Conservation (phyloP, 2,797 vertebrate genomes). For the Morelia viridis region DNA sequence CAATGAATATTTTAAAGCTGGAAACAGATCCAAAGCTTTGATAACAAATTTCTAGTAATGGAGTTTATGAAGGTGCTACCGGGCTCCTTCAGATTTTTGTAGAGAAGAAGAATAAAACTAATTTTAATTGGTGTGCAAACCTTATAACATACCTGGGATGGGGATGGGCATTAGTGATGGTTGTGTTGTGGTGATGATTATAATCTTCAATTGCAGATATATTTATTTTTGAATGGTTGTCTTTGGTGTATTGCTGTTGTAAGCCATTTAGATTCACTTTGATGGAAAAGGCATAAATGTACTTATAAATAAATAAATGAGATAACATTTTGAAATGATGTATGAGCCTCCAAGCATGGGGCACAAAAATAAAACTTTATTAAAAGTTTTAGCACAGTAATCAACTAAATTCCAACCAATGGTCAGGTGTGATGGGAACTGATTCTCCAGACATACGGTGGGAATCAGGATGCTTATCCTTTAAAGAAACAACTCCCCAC, state of each 20-base stretch:
- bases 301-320: neutral
- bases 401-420: neutral
- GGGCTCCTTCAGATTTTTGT: neutral
- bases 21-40: constrained; percentile 53
- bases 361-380: neutral
- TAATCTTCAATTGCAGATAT: neutral
- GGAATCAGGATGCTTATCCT: neutral
- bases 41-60: constrained; percentile 57
- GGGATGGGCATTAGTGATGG: neutral
- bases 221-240: neutral
- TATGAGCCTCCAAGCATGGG: neutral
- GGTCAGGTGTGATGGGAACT: neutral
- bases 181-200: neutral
- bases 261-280: neutral
- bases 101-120: constrained; percentile 9
- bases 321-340: neutral
- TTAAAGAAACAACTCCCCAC: neutral
- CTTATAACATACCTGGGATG: neutral
- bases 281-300: neutral
- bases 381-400: neutral
- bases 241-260: neutral
- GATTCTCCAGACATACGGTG: neutral
- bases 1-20: constrained; percentile 60
- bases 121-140: neutral
- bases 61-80: too few species aligned